phyloP scores from a whole-genome alignment of 2,797 vertebrate species.

The Sebastes minor region DNA sequence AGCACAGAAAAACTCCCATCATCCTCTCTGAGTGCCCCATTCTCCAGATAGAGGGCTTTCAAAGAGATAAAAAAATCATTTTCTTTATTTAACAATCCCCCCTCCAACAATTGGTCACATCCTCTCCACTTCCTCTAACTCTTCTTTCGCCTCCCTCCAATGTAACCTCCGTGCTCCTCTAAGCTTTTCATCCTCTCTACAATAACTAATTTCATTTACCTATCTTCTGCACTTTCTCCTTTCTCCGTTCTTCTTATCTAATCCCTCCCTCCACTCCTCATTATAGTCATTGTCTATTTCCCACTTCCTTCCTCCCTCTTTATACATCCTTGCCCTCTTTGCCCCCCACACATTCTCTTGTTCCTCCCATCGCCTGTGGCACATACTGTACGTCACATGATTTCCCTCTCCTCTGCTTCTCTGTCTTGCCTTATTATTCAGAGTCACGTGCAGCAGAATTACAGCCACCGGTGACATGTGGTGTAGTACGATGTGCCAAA shows the following conservation, averaged over 20 bases:
- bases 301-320: background rate
- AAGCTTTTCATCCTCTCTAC: slow-evolving; percentile 16
- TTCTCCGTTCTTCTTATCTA: slow-evolving; percentile 8
- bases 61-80: slow-evolving; percentile 9
- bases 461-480: background rate
- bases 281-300: background rate
- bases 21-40: background rate
- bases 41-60: slow-evolving; percentile 16
- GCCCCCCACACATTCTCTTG: background rate
- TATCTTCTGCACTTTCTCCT: background rate
- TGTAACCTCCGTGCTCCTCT: slow-evolving; percentile 13
- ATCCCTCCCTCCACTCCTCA: slow-evolving; percentile 17
- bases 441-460: background rate
- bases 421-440: background rate
- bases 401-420: background rate
- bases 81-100: slow-evolving; percentile 7
- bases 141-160: background rate
- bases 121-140: background rate
- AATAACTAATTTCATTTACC: slow-evolving; percentile 14
- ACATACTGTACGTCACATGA: background rate
- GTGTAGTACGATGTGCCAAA: background rate
- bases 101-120: background rate
- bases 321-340: slow-evolving; percentile 1
- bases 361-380: background rate
- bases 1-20: slow-evolving; percentile 23